phyloP scores from a whole-genome alignment of 2,797 vertebrate species.

The Onychomys arenicola region DNA sequence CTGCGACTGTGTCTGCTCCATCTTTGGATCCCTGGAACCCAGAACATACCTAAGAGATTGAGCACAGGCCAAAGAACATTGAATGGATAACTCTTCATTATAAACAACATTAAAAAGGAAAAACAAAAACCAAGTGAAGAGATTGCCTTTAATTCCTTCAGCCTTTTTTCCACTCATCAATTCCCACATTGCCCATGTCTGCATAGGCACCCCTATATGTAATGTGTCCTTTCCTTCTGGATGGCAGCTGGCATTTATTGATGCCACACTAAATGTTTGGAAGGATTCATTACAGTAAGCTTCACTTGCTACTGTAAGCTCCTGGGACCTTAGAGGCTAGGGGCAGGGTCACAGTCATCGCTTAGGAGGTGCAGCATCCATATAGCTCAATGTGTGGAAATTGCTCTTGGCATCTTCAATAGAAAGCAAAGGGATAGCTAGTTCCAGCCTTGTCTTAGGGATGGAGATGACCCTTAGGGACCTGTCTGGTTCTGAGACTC shows the following conservation, averaged over 20 bases:
- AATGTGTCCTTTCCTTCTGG: background rate
- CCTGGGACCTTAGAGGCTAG: background rate
- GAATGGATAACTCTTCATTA: background rate
- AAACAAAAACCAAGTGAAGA: background rate
- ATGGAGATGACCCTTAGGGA: background rate
- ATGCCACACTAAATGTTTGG: background rate
- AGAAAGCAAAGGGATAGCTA: background rate
- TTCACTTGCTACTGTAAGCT: background rate
- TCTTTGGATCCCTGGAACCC: background rate
- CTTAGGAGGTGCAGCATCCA: constrained; percentile 27
- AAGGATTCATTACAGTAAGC: background rate
- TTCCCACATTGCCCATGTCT: background rate
- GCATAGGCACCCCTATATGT: background rate
- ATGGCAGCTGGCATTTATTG: background rate
- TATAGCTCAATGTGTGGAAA: background rate
- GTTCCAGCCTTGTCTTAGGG: background rate
- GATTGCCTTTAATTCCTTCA: background rate
- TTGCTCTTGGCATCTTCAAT: background rate
- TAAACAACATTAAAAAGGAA: constrained; percentile 20
- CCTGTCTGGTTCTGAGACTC: background rate
- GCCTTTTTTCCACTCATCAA: background rate
- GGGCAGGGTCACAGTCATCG: background rate
- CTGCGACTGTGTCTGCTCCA: background rate
- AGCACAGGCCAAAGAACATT: background rate
- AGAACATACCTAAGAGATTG: background rate